phyloP scores from a whole-genome alignment of 2,113 vertebrate species.

The Embiotoca jacksoni region DNA sequence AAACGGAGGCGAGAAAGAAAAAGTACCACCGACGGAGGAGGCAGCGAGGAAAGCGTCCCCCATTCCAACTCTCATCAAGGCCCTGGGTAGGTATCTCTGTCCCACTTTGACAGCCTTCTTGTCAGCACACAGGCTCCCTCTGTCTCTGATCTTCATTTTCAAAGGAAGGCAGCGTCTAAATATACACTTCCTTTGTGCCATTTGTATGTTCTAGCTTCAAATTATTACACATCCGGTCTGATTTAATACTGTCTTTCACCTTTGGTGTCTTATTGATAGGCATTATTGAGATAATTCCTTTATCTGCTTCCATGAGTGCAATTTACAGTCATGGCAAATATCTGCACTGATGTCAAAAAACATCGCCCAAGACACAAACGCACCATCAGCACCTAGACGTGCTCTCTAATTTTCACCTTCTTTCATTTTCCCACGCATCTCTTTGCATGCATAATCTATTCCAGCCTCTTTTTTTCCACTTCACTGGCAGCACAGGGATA shows the following conservation, averaged over 20 bases:
- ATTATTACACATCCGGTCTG: conserved; percentile 35
- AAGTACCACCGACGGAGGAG: conserved; percentile 15
- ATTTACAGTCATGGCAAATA: conserved; percentile 47
- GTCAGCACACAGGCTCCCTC: conserved; percentile 51
- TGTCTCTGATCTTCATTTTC: conserved; percentile 64
- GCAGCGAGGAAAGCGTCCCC: conserved; percentile 50
- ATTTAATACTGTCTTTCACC: conserved; percentile 44
- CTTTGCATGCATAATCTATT: conserved; percentile 62
- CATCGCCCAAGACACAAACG: conserved; percentile 19
- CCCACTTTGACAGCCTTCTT: conserved; percentile 46
- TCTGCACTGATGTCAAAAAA: conserved; percentile 37
- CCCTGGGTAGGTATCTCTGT: conserved; percentile 72
- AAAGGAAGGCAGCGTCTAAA: conserved; percentile 59
- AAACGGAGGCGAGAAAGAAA: conserved; percentile 27
- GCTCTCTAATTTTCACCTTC: conserved; percentile 54
- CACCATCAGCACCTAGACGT: conserved; percentile 32
- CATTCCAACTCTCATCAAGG: conserved; percentile 78
- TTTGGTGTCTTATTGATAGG: conserved; percentile 69
- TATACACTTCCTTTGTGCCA: conserved; percentile 54
- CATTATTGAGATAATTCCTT: conserved; percentile 33
- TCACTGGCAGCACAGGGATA: conserved; percentile 36
- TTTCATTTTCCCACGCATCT: conserved; percentile 59
- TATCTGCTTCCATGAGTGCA: conserved; percentile 39
- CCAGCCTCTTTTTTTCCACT: conserved; percentile 17
- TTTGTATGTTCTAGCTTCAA: conserved; percentile 33